Evolutionary conservation across 2,113 vertebrate genomes (phyloP).

Genomic region (Vulpes lagopus): DNA sequence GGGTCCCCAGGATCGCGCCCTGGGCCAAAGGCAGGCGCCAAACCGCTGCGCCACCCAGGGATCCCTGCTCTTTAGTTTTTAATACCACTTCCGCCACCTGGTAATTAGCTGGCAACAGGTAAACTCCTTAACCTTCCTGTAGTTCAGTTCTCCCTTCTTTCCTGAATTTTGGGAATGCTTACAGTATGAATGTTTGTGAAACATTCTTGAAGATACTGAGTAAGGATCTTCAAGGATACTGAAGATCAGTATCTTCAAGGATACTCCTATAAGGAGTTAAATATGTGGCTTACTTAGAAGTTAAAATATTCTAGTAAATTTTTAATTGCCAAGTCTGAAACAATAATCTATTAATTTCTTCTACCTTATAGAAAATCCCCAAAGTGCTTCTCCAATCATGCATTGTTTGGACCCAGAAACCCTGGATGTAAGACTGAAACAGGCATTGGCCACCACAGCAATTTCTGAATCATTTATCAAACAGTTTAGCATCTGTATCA

Average conservation of each 20-base stretch:
- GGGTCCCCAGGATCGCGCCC: too few relatives aligned
- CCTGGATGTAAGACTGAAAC: background rate
- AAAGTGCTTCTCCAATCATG: background rate
- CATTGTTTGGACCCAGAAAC: background rate
- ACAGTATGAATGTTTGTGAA: background rate
- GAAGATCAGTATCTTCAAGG: too few relatives aligned
- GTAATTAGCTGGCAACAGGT: background rate
- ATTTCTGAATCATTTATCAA: background rate
- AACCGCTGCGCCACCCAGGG: too few relatives aligned
- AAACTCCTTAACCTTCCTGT: background rate
- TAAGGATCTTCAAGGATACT: background rate
- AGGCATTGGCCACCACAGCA: background rate
- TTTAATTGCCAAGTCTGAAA: constrained; percentile 37
- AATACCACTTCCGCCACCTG: background rate
- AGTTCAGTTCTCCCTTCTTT: background rate
- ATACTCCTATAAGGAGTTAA: background rate
- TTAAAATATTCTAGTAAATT: constrained; percentile 29
- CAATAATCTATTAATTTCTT: background rate
- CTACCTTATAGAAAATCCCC: background rate
- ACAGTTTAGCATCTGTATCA: background rate
- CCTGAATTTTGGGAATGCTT: constrained; percentile 38
- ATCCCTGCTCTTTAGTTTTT: background rate
- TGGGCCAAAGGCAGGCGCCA: too few relatives aligned
- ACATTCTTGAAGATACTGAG: constrained; percentile 3
- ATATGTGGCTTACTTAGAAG: background rate